phyloP scores from a whole-genome alignment of 2,113 vertebrate species.

The Sebastes schlegelii region DNA sequence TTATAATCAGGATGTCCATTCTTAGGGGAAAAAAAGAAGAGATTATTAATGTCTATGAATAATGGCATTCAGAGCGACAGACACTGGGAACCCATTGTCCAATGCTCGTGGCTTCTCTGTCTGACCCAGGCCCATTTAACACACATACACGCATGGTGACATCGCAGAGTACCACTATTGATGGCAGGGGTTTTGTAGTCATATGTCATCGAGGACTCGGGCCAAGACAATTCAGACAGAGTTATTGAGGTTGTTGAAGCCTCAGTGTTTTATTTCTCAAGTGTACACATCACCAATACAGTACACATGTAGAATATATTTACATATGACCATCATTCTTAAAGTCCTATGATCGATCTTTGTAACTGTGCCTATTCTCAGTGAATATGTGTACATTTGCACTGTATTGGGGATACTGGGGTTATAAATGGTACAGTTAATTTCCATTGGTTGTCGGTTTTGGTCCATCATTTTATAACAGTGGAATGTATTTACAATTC shows the following conservation, averaged over 20 bases:
- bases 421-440: neutral
- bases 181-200: constrained; percentile 64
- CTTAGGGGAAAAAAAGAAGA: constrained; percentile 65
- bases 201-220: constrained; percentile 70
- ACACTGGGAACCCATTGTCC: constrained; percentile 83
- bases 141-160: constrained; percentile 74
- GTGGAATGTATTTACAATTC: neutral
- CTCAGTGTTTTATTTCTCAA: constrained; percentile 10
- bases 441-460: neutral
- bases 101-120: constrained; percentile 66
- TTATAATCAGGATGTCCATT: constrained; percentile 61
- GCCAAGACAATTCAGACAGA: constrained; percentile 59
- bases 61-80: constrained; percentile 76
- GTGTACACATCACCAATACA: neutral
- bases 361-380: neutral
- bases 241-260: constrained; percentile 30
- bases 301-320: neutral
- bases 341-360: neutral
- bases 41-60: constrained; percentile 82
- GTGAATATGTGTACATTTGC: neutral
- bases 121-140: constrained; percentile 65
- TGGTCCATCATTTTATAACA: neutral
- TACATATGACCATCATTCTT: neutral
- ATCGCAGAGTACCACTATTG: constrained; percentile 81
- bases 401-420: neutral